A percentile compares a stretch with the other conserved stretches of the same genome.
Conservation (phyloP, 2,888 invertebrate species). For the Drosophila nigritarsus region DNA sequence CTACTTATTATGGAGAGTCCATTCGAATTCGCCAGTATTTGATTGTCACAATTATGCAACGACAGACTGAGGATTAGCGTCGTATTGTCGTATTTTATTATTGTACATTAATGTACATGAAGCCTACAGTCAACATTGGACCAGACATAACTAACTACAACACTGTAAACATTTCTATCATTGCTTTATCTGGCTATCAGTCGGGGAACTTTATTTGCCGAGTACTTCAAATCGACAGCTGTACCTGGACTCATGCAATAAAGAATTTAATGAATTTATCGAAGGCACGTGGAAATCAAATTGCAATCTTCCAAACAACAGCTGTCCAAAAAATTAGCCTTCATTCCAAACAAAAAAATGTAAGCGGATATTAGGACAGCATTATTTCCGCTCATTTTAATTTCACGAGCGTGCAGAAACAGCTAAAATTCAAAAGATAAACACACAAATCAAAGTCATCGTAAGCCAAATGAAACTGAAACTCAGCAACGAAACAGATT, state of each 20-base stretch:
- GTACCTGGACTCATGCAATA: constrained; percentile 42
- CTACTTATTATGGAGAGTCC: constrained; percentile 20
- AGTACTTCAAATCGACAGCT: constrained; percentile 75
- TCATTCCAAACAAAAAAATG: constrained; percentile 20
- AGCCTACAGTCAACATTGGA: constrained; percentile 44
- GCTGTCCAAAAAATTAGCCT: constrained; percentile 45
- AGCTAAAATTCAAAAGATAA: constrained; percentile 63
- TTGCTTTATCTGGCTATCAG: constrained; percentile 57
- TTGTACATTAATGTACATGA: constrained; percentile 14
- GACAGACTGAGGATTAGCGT: constrained; percentile 22
- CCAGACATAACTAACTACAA: constrained; percentile 47
- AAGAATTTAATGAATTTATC: constrained; percentile 42
- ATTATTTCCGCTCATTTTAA: constrained; percentile 70
- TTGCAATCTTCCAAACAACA: constrained; percentile 52
- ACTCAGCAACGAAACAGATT: constrained; percentile 35
- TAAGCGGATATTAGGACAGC: constrained; percentile 61
- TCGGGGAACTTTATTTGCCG: constrained; percentile 57
- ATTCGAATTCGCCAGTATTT: constrained; percentile 27
- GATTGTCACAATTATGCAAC: constrained; percentile 23
- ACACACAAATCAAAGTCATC: constrained; percentile 69
- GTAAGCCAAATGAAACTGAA: constrained; percentile 63
- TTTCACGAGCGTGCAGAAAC: constrained; percentile 36
- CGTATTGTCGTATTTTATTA: constrained; percentile 3
- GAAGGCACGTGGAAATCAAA: constrained; percentile 48
- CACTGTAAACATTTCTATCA: constrained; percentile 66